Conservation (phyloP, 30 jellyfish, hydroid and myxozoan genomes). For the Mastigias papua region DNA sequence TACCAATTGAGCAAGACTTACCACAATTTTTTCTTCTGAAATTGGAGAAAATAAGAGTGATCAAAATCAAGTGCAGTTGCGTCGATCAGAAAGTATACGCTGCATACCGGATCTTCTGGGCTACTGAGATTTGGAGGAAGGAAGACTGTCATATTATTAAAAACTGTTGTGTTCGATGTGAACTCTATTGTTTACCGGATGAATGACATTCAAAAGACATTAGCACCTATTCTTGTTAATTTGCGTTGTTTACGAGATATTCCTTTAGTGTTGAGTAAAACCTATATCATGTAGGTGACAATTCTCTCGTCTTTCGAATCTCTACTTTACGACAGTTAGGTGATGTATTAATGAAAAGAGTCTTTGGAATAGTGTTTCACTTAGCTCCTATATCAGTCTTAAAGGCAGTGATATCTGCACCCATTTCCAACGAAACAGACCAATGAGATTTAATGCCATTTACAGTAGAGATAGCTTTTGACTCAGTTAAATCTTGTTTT, state of each 20-base stretch:
- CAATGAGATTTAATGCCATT: neutral
- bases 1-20: neutral
- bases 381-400: neutral
- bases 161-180: too few species aligned
- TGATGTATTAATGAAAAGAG: conserved; percentile 16
- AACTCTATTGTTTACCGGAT: too few species aligned
- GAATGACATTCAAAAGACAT: too few species aligned
- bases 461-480: neutral
- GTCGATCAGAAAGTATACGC: conserved; percentile 23
- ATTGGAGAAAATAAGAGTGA: neutral
- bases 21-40: too few species aligned
- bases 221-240: too few species aligned
- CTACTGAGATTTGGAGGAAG: conserved; percentile 1
- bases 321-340: too few species aligned
- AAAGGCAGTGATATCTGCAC: conserved; percentile 18
- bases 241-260: too few species aligned
- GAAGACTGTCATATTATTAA: too few species aligned
- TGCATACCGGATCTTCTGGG: neutral
- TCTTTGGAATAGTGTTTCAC: neutral
- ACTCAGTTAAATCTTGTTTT: neutral
- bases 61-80: conserved; percentile 22
- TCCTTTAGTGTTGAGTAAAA: too few species aligned
- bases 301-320: too few species aligned
- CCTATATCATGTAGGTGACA: too few species aligned
- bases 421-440: neutral